These are phyloP conservation scores for Vidua macroura DNA, from an alignment of 2,113 vertebrate species.

Conservation along the genomic window DNA sequence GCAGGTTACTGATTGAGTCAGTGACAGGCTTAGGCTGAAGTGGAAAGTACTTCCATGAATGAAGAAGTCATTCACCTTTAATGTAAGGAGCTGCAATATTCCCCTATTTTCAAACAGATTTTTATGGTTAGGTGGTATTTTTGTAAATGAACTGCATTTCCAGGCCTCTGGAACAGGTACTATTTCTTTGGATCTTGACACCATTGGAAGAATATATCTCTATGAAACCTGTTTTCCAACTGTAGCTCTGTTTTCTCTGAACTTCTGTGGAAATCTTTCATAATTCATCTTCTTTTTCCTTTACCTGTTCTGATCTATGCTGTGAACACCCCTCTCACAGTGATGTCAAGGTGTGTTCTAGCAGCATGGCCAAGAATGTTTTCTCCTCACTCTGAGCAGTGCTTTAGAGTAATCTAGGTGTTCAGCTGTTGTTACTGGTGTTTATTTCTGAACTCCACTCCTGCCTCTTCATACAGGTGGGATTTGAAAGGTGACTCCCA, in stretches of 20 bases:
- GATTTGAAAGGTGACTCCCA: neutral
- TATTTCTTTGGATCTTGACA: neutral
- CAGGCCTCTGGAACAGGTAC: neutral
- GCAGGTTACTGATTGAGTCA: neutral
- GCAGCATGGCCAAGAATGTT: neutral
- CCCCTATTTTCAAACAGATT: neutral
- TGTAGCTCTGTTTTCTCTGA: neutral
- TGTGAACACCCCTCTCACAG: rapidly evolving
- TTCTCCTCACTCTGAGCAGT: neutral
- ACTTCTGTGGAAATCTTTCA: neutral
- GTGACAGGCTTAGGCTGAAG: neutral
- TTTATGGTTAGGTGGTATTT: neutral
- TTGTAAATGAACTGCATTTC: neutral
- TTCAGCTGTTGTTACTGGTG: neutral
- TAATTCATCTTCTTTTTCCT: neutral
- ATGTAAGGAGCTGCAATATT: neutral
- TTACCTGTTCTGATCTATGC: neutral
- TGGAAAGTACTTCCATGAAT: neutral
- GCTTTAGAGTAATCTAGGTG: neutral
- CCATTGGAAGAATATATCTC: neutral
- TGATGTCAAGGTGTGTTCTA: neutral
- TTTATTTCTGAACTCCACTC: neutral
- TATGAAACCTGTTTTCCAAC: neutral
- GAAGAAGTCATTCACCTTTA: neutral
- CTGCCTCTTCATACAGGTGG: neutral